A percentile compares a stretch with the other conserved stretches of the same genome.
These are phyloP conservation scores for Rhimphoctona megacephalus DNA, from an alignment of 2,888 invertebrate species.

Conservation along the genomic window DNA sequence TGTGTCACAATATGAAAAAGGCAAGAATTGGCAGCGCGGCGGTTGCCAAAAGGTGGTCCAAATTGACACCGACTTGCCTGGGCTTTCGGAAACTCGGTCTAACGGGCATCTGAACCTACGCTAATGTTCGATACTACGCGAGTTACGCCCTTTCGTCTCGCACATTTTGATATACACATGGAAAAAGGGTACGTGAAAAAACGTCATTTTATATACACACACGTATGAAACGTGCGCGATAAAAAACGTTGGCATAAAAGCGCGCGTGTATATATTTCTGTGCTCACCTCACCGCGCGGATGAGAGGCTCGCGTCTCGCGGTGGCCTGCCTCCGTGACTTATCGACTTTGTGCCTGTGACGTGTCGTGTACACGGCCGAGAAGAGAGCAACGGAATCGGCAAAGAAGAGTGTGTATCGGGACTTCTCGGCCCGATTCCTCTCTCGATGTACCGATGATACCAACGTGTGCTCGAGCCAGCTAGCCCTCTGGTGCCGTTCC, in stretches of 20 bases:
- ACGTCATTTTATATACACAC: conserved; percentile 8
- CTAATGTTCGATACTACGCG: not conserved
- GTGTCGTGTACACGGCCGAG: conserved; percentile 73
- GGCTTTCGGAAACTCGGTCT: not conserved
- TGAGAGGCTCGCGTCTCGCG: conserved; percentile 54
- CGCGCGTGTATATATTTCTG: conserved; percentile 53
- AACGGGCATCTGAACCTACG: not conserved
- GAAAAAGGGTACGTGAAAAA: conserved; percentile 6
- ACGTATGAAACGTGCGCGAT: conserved; percentile 52
- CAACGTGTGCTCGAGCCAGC: conserved; percentile 18
- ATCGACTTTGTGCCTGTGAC: conserved; percentile 79
- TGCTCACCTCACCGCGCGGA: conserved; percentile 23
- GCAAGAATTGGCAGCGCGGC: not conserved
- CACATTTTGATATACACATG: not conserved
- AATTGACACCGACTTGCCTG: not conserved
- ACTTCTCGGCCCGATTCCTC: conserved; percentile 62
- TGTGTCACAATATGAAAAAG: too few relatives aligned
- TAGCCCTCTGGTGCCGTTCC: conserved; percentile 15
- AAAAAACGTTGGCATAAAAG: conserved; percentile 47
- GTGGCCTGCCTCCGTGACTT: conserved; percentile 80
- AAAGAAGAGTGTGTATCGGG: conserved; percentile 37
- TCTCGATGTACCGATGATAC: conserved; percentile 24
- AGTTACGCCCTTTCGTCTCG: not conserved
- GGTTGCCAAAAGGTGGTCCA: not conserved
- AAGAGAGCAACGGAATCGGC: conserved; percentile 72